Evolutionary conservation across 2,888 invertebrate genomes (phyloP), one percentile per base, ranked within the genome.

Genomic region (Aporophyla lueneburgensis): DNA sequence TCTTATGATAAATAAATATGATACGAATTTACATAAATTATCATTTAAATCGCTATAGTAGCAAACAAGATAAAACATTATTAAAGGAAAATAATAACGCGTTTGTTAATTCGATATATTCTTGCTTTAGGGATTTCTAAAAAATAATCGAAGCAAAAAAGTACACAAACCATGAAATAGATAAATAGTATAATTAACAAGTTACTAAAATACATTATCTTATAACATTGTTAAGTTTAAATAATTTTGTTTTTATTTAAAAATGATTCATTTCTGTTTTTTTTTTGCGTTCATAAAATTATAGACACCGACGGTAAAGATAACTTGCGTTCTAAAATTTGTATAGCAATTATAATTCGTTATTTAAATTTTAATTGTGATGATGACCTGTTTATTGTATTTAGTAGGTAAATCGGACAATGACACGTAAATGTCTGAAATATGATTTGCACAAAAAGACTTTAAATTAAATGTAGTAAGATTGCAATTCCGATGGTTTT

Each of bases 21-120:
- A 74, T 71, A 70, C 7, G 10, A 82, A 87, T 86, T 86, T 65
- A 80, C 86, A 87, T 88, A 87, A 72, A 81, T 86, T 86, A 80
- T 69, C 78, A 87, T 78, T 80, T 75, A 80, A 82, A 84, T 80
- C 71, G 40, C 59, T 77, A 66, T 66, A 74, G 71, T 78, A 84
- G 75, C 69, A 77, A 81, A 82, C 69, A 79, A 67, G 71, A 74
- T 84, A 78, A 70, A 70, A 66, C 51, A 74, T 75, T 84, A 71
- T 74, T 69, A 68, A 51, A 61, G 71, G 72, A 74, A 82, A 84
- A 87, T 75, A 76, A 81, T 65, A 74, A 73, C 14, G 61, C 58
- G 54, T 71, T 63, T 73, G 59, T 71, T 72, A 82, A 62, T 59
- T 69, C 43, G 51, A 67, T 58, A 68, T 49, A 12, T 71, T 43